phyloP scores from a whole-genome alignment of 2,888 invertebrate species.

The Chaitophorus viminalis region DNA sequence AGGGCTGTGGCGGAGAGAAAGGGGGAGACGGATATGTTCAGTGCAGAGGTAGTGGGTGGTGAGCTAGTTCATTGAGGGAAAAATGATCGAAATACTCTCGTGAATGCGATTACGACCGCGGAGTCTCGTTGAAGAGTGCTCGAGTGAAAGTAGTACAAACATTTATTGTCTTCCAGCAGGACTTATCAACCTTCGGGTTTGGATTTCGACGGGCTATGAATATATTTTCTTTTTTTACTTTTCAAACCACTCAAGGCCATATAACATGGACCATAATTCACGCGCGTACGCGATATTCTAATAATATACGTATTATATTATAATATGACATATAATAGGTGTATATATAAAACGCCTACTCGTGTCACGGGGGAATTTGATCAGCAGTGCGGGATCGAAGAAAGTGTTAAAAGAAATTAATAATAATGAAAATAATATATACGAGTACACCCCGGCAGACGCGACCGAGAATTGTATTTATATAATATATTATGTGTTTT shows the following conservation, averaged over 20 bases:
- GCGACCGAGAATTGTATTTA: too few species aligned
- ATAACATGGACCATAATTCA: background rate
- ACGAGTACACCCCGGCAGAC: too few species aligned
- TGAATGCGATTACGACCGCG: conserved; percentile 44
- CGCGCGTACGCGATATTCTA: too few species aligned
- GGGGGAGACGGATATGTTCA: background rate
- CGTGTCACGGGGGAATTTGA: conserved; percentile 12
- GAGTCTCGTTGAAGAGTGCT: conserved; percentile 43
- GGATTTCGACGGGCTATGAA: conserved; percentile 25
- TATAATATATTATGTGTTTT: too few species aligned
- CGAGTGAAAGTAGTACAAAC: conserved; percentile 51
- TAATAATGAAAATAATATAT: background rate
- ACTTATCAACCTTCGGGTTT: conserved; percentile 49
- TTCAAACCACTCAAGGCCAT: conserved; percentile 35
- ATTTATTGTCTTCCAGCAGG: conserved; percentile 43
- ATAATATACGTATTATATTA: background rate
- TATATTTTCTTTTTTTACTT: conserved; percentile 41
- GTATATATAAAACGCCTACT: background rate
- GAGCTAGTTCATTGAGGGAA: conserved; percentile 42
- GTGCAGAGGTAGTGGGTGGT: background rate
- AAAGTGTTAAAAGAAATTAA: background rate
- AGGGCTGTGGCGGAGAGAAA: background rate
- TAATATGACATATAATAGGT: too few species aligned
- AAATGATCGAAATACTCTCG: conserved; percentile 37
- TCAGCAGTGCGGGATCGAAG: conserved; percentile 6